A percentile compares a stretch with the other conserved stretches of the same genome.
These are phyloP conservation scores for human DNA, from an alignment of 2,113 vertebrate genomes.

Conservation along the genomic window GRCh38 chr12:67288501-67289000, in stretches of 20 bases:
- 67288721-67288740: background rate
- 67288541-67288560: constrained; percentile 9
- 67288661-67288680: background rate
- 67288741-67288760: too few species aligned
- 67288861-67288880: background rate
- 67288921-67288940: background rate
- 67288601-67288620: background rate
- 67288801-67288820: background rate
- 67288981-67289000: constrained; percentile 18
- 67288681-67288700: background rate
- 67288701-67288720: background rate
- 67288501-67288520: background rate
- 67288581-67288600: background rate
- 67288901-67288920: background rate
- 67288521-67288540: constrained; percentile 1
- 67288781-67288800: background rate
- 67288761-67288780: background rate
- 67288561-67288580: background rate
- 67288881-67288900: background rate
- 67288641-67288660: background rate
- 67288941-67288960: background rate
- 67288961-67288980: background rate
- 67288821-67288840: background rate
- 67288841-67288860: background rate
- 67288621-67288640: background rate